These are phyloP conservation scores for Beroe forskalii DNA, from an alignment of 37 sponge, comb jelly and placozoan genomes.

Conservation along the genomic window DNA sequence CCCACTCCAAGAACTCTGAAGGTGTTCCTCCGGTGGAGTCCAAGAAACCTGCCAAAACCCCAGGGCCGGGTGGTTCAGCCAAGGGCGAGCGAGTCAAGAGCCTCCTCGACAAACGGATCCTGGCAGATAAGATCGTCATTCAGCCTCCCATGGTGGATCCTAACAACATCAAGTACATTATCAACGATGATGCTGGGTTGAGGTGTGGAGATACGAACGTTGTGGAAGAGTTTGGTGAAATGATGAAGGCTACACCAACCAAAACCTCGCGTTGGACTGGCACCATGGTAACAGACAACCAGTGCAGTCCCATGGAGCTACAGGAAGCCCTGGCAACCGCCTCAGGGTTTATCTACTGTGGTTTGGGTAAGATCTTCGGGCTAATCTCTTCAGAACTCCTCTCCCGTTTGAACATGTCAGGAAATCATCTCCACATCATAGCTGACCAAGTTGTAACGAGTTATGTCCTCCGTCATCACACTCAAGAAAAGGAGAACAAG, in stretches of 20 bases:
- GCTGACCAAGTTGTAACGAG: not conserved
- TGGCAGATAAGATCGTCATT: slow-evolving; percentile 14
- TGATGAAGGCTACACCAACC: slow-evolving; percentile 11
- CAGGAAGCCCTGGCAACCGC: slow-evolving; percentile 2
- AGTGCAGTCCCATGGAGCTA: slow-evolving; percentile 19
- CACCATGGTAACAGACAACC: not conserved
- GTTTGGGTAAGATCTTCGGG: not conserved
- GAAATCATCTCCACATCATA: slow-evolving; percentile 6
- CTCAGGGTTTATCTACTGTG: slow-evolving; percentile 54
- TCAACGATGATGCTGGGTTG: not conserved
- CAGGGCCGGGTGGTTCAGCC: slow-evolving; percentile 12
- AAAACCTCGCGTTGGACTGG: slow-evolving; percentile 55
- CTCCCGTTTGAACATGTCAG: not conserved
- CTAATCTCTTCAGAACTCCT: slow-evolving; percentile 29
- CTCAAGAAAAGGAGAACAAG: not conserved
- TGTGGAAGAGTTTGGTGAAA: slow-evolving; percentile 6
- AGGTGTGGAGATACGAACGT: slow-evolving; percentile 19
- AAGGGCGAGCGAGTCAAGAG: slow-evolving; percentile 1
- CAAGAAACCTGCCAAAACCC: slow-evolving; percentile 50
- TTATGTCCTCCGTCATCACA: not conserved
- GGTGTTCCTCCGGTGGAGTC: not conserved
- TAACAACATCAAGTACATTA: slow-evolving; percentile 17
- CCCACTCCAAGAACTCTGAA: not conserved
- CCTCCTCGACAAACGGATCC: not conserved
- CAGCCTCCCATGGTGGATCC: not conserved